Conservation (phyloP, 2,888 invertebrate genomes). For the Lucinisca nassula region DNA sequence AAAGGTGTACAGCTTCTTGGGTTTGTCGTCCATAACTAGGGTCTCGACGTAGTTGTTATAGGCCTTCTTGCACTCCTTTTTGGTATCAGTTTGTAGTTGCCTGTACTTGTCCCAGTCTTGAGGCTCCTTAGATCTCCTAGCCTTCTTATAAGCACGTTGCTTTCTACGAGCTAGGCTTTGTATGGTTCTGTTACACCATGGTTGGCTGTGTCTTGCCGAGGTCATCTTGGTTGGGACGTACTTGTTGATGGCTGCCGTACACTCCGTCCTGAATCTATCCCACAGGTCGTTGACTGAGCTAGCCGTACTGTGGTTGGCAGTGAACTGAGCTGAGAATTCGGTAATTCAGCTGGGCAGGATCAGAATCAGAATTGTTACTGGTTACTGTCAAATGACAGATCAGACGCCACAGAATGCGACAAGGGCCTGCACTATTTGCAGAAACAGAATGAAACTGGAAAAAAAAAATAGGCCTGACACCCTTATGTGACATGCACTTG, state of each 20-base stretch:
- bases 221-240: conserved; percentile 9
- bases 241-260: not conserved
- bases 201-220: not conserved
- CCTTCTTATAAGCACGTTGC: not conserved
- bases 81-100: not conserved
- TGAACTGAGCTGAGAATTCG: conserved; percentile 17
- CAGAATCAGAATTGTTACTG: no score
- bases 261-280: not conserved
- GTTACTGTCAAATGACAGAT: no score
- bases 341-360: no score
- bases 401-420: no score
- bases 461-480: no score
- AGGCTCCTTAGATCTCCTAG: not conserved
- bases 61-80: not conserved
- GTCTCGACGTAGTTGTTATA: not conserved
- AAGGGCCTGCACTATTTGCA: no score
- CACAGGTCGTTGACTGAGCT: not conserved
- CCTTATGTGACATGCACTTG: no score
- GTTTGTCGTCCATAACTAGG: not conserved
- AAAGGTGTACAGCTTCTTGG: not conserved
- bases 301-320: not conserved
- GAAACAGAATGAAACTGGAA: no score
- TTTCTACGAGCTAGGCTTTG: not conserved
- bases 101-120: no score
- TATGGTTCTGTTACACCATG: not conserved